phyloP scores from a whole-genome alignment of 2,113 vertebrate genomes.

The Nothoprocta perdicaria region DNA sequence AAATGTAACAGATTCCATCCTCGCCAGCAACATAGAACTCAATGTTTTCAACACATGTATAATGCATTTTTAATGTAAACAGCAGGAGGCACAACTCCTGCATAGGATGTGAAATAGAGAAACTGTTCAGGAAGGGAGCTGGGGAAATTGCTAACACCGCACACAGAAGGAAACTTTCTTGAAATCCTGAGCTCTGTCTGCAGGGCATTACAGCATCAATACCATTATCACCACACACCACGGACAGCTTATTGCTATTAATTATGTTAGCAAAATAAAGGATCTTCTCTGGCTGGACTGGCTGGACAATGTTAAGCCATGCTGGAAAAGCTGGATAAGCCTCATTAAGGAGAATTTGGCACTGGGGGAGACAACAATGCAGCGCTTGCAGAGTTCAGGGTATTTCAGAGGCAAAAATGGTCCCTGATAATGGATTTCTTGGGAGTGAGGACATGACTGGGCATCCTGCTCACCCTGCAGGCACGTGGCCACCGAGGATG shows the following conservation, averaged over 20 bases:
- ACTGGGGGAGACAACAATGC: constrained; percentile 25
- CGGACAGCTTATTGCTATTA: constrained; percentile 64
- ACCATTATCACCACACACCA: constrained; percentile 45
- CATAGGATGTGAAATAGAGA: constrained; percentile 58
- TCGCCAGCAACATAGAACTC: constrained; percentile 64
- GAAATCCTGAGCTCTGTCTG: constrained; percentile 35
- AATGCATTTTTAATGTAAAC: constrained; percentile 70
- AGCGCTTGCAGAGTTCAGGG: background rate
- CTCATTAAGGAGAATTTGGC: constrained; percentile 67
- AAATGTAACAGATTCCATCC: constrained; percentile 49
- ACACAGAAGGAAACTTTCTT: constrained; percentile 40
- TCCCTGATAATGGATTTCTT: constrained; percentile 26
- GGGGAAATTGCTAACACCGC: constrained; percentile 37
- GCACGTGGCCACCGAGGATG: background rate
- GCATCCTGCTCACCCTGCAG: background rate
- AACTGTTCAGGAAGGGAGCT: constrained; percentile 48
- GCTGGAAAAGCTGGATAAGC: constrained; percentile 68
- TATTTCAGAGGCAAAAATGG: constrained; percentile 22
- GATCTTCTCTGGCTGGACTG: constrained; percentile 40
- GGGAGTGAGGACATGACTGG: background rate
- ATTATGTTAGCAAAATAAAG: constrained; percentile 68
- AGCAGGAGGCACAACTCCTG: constrained; percentile 66
- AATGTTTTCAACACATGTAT: constrained; percentile 60
- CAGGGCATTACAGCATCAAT: constrained; percentile 22
- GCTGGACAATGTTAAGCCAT: constrained; percentile 61